A percentile compares a stretch with the other conserved stretches of the same genome.
Conservation (phyloP, 2,888 invertebrate species). For the Palloptera scutellata region DNA sequence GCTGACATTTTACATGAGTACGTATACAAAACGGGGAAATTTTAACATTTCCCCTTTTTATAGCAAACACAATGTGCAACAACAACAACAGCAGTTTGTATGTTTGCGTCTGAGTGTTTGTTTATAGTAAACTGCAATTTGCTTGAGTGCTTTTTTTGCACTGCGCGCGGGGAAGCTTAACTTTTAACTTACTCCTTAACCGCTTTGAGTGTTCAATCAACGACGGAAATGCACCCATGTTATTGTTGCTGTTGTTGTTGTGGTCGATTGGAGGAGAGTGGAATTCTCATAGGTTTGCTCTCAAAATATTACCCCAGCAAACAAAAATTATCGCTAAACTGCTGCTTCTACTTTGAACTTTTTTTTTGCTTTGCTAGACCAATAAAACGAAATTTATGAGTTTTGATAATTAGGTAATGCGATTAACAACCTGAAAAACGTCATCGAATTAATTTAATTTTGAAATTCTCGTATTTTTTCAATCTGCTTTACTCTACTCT, state of each 20-base stretch:
- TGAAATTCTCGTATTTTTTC: slow-evolving; percentile 8
- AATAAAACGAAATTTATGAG: slow-evolving; percentile 44
- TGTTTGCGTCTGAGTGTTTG: no score
- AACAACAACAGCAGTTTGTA: no score
- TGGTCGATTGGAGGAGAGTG: no score
- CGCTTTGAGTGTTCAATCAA: slow-evolving; percentile 23
- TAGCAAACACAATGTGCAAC: no score
- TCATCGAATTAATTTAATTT: slow-evolving; percentile 27
- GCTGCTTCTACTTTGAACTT: no score
- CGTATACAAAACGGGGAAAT: slow-evolving; percentile 5
- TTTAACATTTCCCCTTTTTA: no score
- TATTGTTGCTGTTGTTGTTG: neutral
- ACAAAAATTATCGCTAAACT: no score
- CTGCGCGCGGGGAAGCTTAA: slow-evolving; percentile 1
- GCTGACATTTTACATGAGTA: neutral
- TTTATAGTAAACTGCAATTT: no score
- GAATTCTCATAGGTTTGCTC: no score
- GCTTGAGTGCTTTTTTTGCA: slow-evolving; percentile 10
- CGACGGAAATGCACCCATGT: neutral
- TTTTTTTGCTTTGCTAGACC: neutral
- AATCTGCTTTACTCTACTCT: neutral
- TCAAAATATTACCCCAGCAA: no score
- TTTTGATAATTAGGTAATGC: slow-evolving; percentile 49
- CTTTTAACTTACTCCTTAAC: neutral
- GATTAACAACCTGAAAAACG: slow-evolving; percentile 40